Evolutionary conservation across 2,797 vertebrate genomes (phyloP).

Genomic region (Sebastes minor): DNA sequence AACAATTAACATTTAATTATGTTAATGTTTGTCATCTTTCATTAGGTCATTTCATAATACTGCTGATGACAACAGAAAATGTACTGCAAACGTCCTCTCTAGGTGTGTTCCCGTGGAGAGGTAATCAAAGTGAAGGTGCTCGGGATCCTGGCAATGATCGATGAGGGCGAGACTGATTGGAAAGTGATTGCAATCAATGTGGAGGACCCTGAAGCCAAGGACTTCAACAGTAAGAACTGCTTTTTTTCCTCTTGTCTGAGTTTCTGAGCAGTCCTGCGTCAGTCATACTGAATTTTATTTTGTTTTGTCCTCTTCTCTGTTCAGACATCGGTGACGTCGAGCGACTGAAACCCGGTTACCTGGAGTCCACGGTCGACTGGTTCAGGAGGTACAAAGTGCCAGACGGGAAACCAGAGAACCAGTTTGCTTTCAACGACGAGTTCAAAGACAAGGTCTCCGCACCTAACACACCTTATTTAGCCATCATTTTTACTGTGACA

Average conservation of each 20-base stretch:
- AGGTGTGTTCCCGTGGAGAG: constrained; percentile 94
- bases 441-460: constrained; percentile 93
- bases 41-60: neutral
- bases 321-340: constrained; percentile 91
- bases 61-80: neutral
- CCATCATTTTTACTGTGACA: neutral
- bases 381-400: constrained; percentile 97
- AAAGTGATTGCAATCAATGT: constrained; percentile 95
- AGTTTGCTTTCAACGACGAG: constrained; percentile 93
- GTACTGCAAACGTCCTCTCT: neutral
- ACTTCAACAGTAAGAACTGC: constrained; percentile 84
- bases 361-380: constrained; percentile 96
- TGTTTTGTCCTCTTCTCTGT: neutral
- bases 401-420: constrained; percentile 96
- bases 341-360: constrained; percentile 92
- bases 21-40: neutral
- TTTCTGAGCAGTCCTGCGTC: neutral
- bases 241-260: neutral
- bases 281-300: neutral
- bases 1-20: neutral
- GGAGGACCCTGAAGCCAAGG: constrained; percentile 92
- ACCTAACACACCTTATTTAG: neutral
- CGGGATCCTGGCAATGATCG: constrained; percentile 95
- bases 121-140: constrained; percentile 93
- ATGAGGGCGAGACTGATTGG: constrained; percentile 99